These are phyloP conservation scores for Oligia fasciuncula DNA, from an alignment of 2,888 invertebrate genomes.

Conservation along the genomic window DNA sequence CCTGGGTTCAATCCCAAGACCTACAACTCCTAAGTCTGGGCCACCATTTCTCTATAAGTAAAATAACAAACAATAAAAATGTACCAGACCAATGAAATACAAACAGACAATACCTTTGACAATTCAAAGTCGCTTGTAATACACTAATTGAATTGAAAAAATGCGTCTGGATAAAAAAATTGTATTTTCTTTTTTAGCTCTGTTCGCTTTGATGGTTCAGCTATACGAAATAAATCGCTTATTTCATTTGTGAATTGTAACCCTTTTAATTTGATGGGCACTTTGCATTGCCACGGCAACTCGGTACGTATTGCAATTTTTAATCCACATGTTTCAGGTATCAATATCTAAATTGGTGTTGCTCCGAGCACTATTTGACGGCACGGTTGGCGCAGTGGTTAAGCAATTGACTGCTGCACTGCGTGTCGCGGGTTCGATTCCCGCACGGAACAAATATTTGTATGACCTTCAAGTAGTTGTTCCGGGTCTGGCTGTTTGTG, in stretches of 20 bases:
- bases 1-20: not conserved
- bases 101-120: constrained; percentile 15
- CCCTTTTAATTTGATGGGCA: constrained; percentile 67
- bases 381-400: no score
- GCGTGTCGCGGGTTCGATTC: no score
- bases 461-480: no score
- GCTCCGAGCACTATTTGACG: constrained; percentile 31
- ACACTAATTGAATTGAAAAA: constrained; percentile 50
- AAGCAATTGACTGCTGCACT: no score
- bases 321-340: constrained; percentile 47
- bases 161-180: constrained; percentile 21
- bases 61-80: not conserved
- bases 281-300: constrained; percentile 45
- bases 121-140: constrained; percentile 33
- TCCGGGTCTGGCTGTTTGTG: no score
- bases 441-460: no score
- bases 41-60: not conserved
- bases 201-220: constrained; percentile 44
- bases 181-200: constrained; percentile 40
- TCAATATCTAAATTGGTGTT: constrained; percentile 58
- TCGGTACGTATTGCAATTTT: constrained; percentile 33
- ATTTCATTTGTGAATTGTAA: constrained; percentile 54
- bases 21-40: not conserved
- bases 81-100: not conserved
- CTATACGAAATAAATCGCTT: constrained; percentile 53